Base-by-base conservation (phyloP, 2,888 invertebrate genomes). In the Abscondita cerata region DNA sequence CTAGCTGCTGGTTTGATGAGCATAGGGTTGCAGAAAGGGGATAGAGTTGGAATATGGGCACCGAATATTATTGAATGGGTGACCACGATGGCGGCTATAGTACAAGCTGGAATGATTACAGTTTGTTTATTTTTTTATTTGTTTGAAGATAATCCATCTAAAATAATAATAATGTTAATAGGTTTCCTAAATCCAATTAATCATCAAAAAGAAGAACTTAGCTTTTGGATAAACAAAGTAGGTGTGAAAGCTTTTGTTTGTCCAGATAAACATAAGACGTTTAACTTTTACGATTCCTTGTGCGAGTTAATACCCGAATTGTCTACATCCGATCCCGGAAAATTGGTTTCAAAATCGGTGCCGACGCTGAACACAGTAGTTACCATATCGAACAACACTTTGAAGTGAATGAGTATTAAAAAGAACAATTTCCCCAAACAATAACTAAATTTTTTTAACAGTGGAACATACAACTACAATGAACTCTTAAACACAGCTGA, bases 21-120 rank as follows among this genome's bases (percentile, higher is more conserved):
- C n/a, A 71, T 92, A 18, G 93, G 93, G 0, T 72, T 94, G 13
- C 75, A 85, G 56, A 83, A 80, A 20, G 92, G 92, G 0, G 94
- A 95, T 73, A 80, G 89, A 6, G 74, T 96, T 1, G 94, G 90
- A 0, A 82, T 95, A 16, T 93, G 92, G 90, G 87, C 89, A 0
- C 92, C 93, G 0, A 95, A 93, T 79, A 82, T 83, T 33, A 76
- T 86, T 44, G 89, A 93, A 74, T 96, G 95, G 95, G 85, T 89
- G 62, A 70, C 92, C 0, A 81, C 86, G 0, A 86, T 89, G 76
- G 80, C 89, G 75, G 93, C 90, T 0, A 86, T 89, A 0, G 86
- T 89, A 0, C 85, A 91, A 65, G 85, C 86, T 1, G 95, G 94
- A 0, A 78, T 92, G 1, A 82, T 91, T 20, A 80, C 91, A 78